phyloP scores from a whole-genome alignment of 35 echinoderm and acorn worm genomes.

The Heliocidaris erythrogramma region DNA sequence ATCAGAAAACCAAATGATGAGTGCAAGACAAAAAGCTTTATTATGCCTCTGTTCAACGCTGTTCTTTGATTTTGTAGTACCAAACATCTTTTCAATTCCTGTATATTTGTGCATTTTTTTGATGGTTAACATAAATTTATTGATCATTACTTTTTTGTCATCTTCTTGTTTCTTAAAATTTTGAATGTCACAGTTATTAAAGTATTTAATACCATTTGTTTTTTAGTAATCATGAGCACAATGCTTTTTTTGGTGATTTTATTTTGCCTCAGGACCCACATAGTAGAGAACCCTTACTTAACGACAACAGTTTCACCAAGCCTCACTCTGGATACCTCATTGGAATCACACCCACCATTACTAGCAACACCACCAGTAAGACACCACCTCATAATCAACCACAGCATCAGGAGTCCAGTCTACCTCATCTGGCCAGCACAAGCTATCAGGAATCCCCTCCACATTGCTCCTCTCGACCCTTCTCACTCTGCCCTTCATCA shows the following conservation, averaged over 20 bases:
- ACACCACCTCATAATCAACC: not conserved
- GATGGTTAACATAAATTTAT: too few relatives aligned
- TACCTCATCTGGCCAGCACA: constrained; percentile 21
- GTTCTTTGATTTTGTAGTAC: too few relatives aligned
- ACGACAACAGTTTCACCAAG: not conserved
- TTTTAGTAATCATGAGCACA: not conserved
- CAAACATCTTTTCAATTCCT: too few relatives aligned
- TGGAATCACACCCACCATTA: not conserved
- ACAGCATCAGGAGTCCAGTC: constrained; percentile 40
- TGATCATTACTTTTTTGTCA: too few relatives aligned
- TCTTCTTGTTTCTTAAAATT: too few relatives aligned
- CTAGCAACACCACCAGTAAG: not conserved
- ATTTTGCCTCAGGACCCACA: not conserved
- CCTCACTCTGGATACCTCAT: constrained; percentile 31
- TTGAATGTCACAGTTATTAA: too few relatives aligned
- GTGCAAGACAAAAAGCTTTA: too few relatives aligned
- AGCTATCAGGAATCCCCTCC: constrained; percentile 35
- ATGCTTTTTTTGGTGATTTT: not conserved
- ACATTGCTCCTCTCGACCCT: not conserved
- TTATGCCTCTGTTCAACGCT: too few relatives aligned
- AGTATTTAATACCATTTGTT: not conserved
- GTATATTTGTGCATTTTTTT: too few relatives aligned
- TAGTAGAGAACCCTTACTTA: constrained; percentile 12
- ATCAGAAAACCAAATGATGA: too few relatives aligned
- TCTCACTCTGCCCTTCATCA: not conserved